Conservation (phyloP, 1,140 invertebrate species). For the Rhopalosiphum padi region DNA sequence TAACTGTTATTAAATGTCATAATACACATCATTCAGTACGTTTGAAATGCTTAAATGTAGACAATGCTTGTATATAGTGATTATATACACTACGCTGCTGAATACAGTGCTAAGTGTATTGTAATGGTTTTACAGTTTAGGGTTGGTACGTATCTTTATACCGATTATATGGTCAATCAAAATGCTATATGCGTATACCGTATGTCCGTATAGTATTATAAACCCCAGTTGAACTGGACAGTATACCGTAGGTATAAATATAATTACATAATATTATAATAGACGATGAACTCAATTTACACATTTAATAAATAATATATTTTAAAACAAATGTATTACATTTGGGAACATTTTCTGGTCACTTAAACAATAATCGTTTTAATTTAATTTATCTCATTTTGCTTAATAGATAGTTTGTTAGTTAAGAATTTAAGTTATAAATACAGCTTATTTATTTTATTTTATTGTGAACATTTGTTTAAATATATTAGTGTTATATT, state of each 20-base stretch:
- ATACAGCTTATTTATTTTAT: too few species aligned
- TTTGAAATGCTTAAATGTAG: background rate
- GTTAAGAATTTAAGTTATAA: background rate
- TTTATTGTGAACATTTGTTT: too few species aligned
- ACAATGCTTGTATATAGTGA: background rate
- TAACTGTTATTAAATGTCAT: conserved; percentile 3
- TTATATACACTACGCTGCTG: background rate
- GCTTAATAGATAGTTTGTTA: too few species aligned
- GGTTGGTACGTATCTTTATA: background rate
- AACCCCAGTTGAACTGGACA: background rate
- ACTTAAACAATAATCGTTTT: background rate
- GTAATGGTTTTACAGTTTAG: background rate
- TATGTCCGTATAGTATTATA: background rate
- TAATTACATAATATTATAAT: background rate
- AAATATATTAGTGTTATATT: too few species aligned
- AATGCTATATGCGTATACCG: background rate
- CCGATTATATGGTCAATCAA: background rate
- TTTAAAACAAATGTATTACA: background rate
- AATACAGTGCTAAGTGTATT: background rate
- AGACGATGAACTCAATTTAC: background rate
- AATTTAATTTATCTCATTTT: too few species aligned
- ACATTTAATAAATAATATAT: background rate
- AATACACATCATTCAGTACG: too few species aligned
- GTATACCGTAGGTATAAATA: background rate
- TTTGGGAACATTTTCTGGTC: background rate